Evolutionary conservation across 2,888 invertebrate species (phyloP), one percentile per base, ranked within the genome.

Genomic region (Unio pictorum): DNA sequence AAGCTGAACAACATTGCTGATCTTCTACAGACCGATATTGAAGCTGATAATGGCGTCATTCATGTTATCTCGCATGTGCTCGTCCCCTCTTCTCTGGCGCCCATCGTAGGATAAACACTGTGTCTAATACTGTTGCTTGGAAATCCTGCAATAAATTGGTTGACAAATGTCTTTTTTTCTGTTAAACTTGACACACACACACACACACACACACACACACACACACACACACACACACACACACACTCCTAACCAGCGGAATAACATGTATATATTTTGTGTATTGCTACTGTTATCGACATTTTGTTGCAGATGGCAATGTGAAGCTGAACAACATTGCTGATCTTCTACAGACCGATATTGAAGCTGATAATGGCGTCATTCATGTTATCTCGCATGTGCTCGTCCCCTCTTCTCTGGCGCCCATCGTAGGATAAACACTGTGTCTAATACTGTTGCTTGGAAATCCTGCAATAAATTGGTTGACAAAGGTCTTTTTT

Each of bases 301-400:
- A 26, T 61, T 55, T 61, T 26, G 23, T 72, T 73, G 23, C 70
- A 82, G 82, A 66, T 64, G 78, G 77, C 28, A 75, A 72, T 34
- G 70, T 80, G 5, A 58, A 68, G 15, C 72, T 85, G 34, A 81
- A 85, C 66, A 66, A 72, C n/a, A 73, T 79, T 7, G 85, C 83
- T 3, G 62, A 66, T 1, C 61, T 85, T 17, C 67, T 66, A 15
- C 61, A 73, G 54, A 72, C 76, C n/a, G 84, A 85, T 67, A 77
- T 85, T 59, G 83, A 84, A 64, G 83, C 80, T 28, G 80, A 81
- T 70, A 84, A 85, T 74, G 85, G 85, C 17, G 81, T 85, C 0
- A 79, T 85, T 28, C 84, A 85, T 69, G 74, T 84, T 15, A 83
- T 85, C 45, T 75, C 79, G 20, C 77, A 81, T 54, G 81, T 85